Evolutionary conservation across 2,113 vertebrate species (phyloP).

Genomic region (Dromiciops gliroides): DNA sequence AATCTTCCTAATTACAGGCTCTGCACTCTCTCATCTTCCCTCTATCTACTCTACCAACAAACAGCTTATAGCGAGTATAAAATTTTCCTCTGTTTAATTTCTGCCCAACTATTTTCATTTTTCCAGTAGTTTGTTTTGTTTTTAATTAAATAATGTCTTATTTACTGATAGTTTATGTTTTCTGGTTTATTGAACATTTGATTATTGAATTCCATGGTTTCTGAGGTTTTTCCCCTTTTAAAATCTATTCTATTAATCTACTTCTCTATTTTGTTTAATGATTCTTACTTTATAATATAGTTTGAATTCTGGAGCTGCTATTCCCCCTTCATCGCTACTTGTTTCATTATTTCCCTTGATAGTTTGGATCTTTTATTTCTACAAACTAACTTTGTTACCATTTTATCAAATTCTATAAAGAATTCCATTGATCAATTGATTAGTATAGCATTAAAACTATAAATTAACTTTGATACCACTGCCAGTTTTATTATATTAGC

Average conservation of each 20-base stretch:
- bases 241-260: not conserved
- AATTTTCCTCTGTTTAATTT: too few relatives aligned
- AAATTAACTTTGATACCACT: not conserved
- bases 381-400: not conserved
- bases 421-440: not conserved
- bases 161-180: not conserved
- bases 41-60: too few relatives aligned
- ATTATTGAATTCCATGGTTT: not conserved
- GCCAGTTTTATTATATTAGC: not conserved
- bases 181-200: not conserved
- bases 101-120: too few relatives aligned
- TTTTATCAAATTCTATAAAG: not conserved
- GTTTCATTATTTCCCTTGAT: not conserved
- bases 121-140: not conserved
- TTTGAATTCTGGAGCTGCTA: not conserved
- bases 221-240: not conserved
- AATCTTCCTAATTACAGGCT: too few relatives aligned
- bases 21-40: too few relatives aligned
- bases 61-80: too few relatives aligned
- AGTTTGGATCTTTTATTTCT: not conserved
- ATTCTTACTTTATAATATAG: not conserved
- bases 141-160: not conserved
- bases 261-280: not conserved
- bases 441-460: not conserved
- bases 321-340: not conserved